Base-by-base conservation (phyloP, 2,113 vertebrate species). In the Mystacornis crossleyi region DNA sequence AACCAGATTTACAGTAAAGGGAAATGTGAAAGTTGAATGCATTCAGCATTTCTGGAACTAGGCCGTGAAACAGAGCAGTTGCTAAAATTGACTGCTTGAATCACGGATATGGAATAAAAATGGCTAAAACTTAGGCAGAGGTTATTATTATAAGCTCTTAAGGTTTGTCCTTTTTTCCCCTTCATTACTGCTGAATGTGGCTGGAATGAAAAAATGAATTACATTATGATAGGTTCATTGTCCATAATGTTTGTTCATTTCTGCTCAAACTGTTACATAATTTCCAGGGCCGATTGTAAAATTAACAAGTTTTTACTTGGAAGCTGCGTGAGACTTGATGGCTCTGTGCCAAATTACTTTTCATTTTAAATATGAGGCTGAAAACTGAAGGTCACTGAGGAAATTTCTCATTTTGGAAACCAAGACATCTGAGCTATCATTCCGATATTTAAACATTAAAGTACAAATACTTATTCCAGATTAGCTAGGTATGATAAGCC, bases 171-270 rank as follows among this genome's bases (percentile, higher is more conserved):
- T 94, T 90, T 90, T 77, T 89, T n/a, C 33, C 61, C 71, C 64
- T 88, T 93, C 85, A 67, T 91, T 97, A 90, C 47, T 94, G 62
- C 77, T 94, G 74, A 81, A 94, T 77, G 77, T 88, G 83, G 33
- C 71, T 88, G 48, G 81, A 92, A 81, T 60, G 71, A 88, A 94
- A 86, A 94, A 94, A 73, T 51, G 62, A 92, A 93, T 96, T 95
- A 60, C 71, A 71, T 92, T 92, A 90, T 86, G 92, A 88, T 93
- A n/a, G 81, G 66, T 96, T 95, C 94, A 70, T 38, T n/a, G 34
- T 90, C 79, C 51, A 73, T 96, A 93, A 95, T 93, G 64, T 96
- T 97, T 96, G 81, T 94, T 95, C 74, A 88, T 88, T 96, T 93
- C 92, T 91, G 67, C 85, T 96, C 89, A 93, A 71, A 90, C 90